Base-by-base conservation (phyloP, 2,888 invertebrate genomes). In the Nezara viridula region DNA sequence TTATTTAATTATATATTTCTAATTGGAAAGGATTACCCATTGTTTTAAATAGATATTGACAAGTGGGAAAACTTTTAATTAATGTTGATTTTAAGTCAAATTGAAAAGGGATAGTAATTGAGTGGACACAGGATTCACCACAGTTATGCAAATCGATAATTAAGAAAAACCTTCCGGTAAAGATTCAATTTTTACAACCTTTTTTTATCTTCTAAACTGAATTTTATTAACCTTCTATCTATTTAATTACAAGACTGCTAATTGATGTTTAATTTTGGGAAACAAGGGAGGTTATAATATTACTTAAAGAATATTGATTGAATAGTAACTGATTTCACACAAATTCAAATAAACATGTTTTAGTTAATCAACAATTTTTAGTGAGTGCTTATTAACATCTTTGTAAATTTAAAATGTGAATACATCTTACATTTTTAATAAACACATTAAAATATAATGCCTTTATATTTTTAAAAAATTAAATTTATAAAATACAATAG, bases 321-420 rank as follows among this genome's bases (percentile, higher is more conserved):
- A 66, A 66, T 32, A 32, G 5, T 19, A 32, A 32, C 27, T 32
- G 27, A 66, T 37, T 19, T 27, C 27, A 66, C 9, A 66, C 19
- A 16, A 32, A 32, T 32, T 32, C 32, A 19, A 32, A 27, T 60
- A 60, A n/a, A 66, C 32, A 66, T 66, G 32, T 32, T 66, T 66
- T 32, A 32, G 6, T 32, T 3, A 32, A 16, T 66, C 1, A 32
- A 32, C 16, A 32, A 12, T 32, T 66, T 66, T 19, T 66, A 66
- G 66, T 66, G 66, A 66, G 66, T 66, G 66, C 66, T 66, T 66
- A 66, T 66, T 66, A 66, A 66, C 66, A 32, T 66, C 32, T 32
- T 66, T 32, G 27, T 66, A 60, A 60, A 60, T 60, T 60, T 66
- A 66, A 66, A 32, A 32, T 66, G 66, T 66, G 66, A 66, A 66